Evolutionary conservation across 2,888 invertebrate genomes (phyloP).

Genomic region (Tribolium freemani): DNA sequence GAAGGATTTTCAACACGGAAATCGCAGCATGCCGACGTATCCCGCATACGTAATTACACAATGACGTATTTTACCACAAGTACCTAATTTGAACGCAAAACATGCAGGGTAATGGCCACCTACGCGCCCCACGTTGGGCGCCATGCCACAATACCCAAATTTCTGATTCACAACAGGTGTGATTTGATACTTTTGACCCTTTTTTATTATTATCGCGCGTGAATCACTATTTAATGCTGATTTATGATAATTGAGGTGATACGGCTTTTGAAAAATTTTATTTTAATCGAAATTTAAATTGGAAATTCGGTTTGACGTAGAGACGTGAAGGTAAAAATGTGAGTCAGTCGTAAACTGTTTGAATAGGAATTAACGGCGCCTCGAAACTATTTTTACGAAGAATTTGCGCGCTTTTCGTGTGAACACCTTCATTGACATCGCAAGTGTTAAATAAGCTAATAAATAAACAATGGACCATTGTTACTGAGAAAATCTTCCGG

Average conservation of each 20-base stretch:
- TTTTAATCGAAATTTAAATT: conserved; percentile 24
- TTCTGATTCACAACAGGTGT: background rate
- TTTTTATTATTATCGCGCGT: conserved; percentile 10
- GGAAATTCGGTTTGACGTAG: conserved; percentile 8
- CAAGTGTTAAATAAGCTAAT: no score
- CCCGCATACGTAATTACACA: conserved; percentile 5
- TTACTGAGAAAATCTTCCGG: no score
- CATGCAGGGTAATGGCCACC: conserved; percentile 20
- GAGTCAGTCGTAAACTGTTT: conserved; percentile 8
- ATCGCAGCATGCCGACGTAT: conserved; percentile 5
- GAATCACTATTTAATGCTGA: conserved; percentile 31
- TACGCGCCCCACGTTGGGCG: background rate
- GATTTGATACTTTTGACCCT: conserved; percentile 8
- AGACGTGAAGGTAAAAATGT: no score
- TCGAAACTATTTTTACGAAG: no score
- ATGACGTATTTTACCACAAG: conserved; percentile 18
- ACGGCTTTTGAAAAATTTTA: conserved; percentile 3
- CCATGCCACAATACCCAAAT: background rate
- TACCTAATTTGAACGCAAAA: conserved; percentile 3
- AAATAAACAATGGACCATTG: no score
- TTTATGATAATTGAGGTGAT: conserved; percentile 15
- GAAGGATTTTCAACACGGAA: conserved; percentile 29
- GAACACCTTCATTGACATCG: no score
- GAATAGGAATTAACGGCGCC: background rate
- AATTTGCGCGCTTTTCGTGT: background rate